These are phyloP conservation scores for Triplophysa bombifrons DNA, from an alignment of 2,797 vertebrate species.

Conservation along the genomic window DNA sequence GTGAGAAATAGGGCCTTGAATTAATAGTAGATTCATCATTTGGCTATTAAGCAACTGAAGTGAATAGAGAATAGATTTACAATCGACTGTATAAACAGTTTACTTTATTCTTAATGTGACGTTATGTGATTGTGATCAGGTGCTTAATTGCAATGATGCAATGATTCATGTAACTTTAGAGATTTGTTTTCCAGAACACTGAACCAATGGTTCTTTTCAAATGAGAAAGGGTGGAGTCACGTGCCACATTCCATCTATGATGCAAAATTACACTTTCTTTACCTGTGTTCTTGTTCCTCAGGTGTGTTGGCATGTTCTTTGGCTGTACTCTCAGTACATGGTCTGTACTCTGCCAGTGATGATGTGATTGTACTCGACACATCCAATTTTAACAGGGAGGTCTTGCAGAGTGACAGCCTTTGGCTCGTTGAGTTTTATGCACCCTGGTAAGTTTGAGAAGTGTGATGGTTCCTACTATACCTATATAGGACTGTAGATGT, in stretches of 20 bases:
- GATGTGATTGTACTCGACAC: slow-evolving; percentile 91
- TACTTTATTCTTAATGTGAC: neutral
- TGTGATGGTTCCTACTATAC: neutral
- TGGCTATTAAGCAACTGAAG: no score
- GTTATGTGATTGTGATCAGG: neutral
- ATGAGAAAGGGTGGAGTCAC: no score
- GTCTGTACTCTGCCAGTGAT: slow-evolving; percentile 87
- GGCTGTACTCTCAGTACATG: slow-evolving; percentile 76
- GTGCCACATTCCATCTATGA: neutral
- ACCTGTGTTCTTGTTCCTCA: slow-evolving; percentile 55
- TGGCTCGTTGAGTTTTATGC: slow-evolving; percentile 99
- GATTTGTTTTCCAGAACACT: neutral
- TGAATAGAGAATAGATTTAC: no score
- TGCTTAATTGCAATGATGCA: no score
- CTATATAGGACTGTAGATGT: neutral
- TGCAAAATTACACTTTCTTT: neutral
- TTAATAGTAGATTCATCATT: no score
- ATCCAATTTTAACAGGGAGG: slow-evolving; percentile 92
- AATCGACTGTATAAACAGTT: neutral
- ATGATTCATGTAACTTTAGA: neutral
- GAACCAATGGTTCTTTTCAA: neutral
- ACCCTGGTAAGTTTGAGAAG: slow-evolving; percentile 86
- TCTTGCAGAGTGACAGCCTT: slow-evolving; percentile 89
- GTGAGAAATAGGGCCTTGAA: no score
- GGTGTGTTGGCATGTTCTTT: slow-evolving; percentile 84